These are phyloP conservation scores for Nycticebus coucang DNA, from an alignment of 2,113 vertebrate species.

Conservation along the genomic window DNA sequence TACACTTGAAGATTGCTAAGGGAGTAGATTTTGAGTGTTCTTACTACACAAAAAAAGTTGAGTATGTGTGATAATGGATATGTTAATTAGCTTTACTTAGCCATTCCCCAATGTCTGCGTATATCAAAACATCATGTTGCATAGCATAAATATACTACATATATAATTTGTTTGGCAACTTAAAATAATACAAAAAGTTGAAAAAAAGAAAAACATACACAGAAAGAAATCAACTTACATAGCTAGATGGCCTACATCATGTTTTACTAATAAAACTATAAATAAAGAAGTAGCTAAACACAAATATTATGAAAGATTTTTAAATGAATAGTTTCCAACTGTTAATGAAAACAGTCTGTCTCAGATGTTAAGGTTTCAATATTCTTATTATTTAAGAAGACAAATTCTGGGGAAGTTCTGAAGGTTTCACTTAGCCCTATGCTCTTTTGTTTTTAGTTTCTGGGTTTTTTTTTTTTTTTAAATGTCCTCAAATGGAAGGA, in stretches of 20 bases:
- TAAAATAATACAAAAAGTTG: not conserved
- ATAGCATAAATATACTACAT: not conserved
- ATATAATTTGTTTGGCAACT: not conserved
- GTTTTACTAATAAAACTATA: not conserved
- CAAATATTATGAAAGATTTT: not conserved
- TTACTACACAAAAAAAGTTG: not conserved
- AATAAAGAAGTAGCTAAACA: not conserved
- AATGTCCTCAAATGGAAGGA: not conserved
- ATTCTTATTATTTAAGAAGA: not conserved
- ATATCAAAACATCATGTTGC: not conserved
- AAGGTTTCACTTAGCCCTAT: not conserved
- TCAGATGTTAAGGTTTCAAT: not conserved
- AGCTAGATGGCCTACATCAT: not conserved
- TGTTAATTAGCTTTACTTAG: not conserved
- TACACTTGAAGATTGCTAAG: not conserved
- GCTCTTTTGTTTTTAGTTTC: not conserved
- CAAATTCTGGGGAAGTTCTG: not conserved
- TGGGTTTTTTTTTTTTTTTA: not conserved
- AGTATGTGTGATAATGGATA: not conserved
- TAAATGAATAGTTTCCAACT: not conserved
- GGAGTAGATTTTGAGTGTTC: not conserved
- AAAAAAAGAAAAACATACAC: conserved; percentile 9
- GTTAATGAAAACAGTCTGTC: not conserved
- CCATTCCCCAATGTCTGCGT: not conserved
- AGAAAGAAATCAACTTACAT: not conserved